phyloP scores from a whole-genome alignment of 2,888 invertebrate genomes.

The Ethmia dodecea region DNA sequence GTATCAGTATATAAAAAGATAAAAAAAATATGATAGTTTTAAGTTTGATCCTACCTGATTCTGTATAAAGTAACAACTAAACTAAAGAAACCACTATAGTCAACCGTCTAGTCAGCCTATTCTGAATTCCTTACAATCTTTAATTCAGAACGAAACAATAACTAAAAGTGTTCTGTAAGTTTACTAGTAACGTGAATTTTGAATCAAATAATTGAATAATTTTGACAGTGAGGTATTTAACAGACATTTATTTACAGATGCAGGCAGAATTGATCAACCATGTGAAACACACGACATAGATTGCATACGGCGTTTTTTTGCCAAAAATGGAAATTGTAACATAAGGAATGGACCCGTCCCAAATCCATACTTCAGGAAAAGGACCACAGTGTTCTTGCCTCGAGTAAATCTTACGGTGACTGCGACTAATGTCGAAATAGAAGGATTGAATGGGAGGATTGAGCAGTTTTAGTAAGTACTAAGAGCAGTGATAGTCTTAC shows the following conservation, averaged over 20 bases:
- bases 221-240: not conserved
- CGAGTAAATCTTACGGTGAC: slow-evolving; percentile 25
- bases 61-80: too few relatives aligned
- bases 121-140: too few relatives aligned
- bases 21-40: too few relatives aligned
- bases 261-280: slow-evolving; percentile 4
- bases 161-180: too few relatives aligned
- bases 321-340: slow-evolving; percentile 14
- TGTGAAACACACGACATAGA: slow-evolving; percentile 6
- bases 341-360: slow-evolving; percentile 16
- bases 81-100: too few relatives aligned
- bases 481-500: too few relatives aligned
- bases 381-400: slow-evolving; percentile 11
- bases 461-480: slow-evolving; percentile 34
- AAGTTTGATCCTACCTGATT: too few relatives aligned
- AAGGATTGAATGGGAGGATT: slow-evolving; percentile 26
- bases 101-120: too few relatives aligned
- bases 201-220: not conserved
- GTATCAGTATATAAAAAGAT: too few relatives aligned
- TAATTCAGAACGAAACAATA: too few relatives aligned
- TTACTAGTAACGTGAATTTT: too few relatives aligned
- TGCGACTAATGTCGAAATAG: slow-evolving; percentile 13
- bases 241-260: slow-evolving; percentile 2
- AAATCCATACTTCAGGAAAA: slow-evolving; percentile 19
- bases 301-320: slow-evolving; percentile 19